Evolutionary conservation across 2,888 invertebrate genomes (phyloP), one percentile per base, ranked within the genome.

Genomic region (Catocala fraxini): DNA sequence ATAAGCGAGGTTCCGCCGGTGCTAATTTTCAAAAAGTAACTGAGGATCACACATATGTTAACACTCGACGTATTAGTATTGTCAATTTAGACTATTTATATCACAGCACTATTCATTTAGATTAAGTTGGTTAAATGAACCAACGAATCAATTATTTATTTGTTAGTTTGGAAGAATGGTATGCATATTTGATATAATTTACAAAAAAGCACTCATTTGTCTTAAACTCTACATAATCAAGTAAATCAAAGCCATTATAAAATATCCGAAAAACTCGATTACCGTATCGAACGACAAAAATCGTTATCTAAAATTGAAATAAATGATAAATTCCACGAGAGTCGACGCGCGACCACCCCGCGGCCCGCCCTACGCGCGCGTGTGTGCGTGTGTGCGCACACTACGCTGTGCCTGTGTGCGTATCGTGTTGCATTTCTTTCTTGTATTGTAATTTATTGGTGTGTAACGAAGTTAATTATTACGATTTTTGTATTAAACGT

Each of bases 381-480:
- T 15, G 73, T 74, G 60, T 77, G 84, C 71, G 81, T 79, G 76
- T 66, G 52, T 76, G 69, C 73, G 46, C 15, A 15, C 75, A 59
- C 55, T 15, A 25, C n/a, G n/a, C 0, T 39, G 39, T 51, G 48
- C 42, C 6, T 68, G 86, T 89, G 86, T 87, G 86, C 68, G 89
- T 88, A 87, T 86, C 88, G 84, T 85, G 87, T 89, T 86, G 89
- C 89, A 91, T 91, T 93, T 93, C 92, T 93, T 93, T 92, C 91
- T 92, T 88, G 89, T 90, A 92, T 93, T 92, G 94, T 93, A 92
- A 94, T 94, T 93, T 94, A 94, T 94, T 91, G 90, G 92, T 89
- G 93, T 93, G 93, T 93, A 93, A 93, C 93, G 89, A 93, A 92
- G 93, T 93, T 93, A 94, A 94, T 94, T 94, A 94, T 93, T 93